Percentiles rank a stretch among this genome's conserved stretches.
These are phyloP conservation scores for Drosophila niveifrons DNA, from an alignment of 2,888 invertebrate species.

Conservation along the genomic window DNA sequence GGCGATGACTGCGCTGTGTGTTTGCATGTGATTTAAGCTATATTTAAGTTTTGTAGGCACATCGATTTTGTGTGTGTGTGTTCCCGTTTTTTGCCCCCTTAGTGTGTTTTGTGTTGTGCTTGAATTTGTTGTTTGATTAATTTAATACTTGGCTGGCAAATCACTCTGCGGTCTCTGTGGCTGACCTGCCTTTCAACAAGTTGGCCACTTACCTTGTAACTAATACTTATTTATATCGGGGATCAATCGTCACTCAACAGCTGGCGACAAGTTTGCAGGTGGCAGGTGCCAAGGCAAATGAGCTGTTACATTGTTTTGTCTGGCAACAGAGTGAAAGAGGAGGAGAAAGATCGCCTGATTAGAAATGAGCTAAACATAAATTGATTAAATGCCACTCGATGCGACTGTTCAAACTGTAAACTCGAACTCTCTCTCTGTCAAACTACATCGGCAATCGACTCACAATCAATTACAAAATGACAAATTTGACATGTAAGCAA, in stretches of 20 bases:
- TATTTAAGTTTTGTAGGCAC: constrained; percentile 60
- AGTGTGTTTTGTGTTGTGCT: constrained; percentile 18
- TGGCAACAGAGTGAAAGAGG: background rate
- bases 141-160: constrained; percentile 50
- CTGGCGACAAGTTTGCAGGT: constrained; percentile 19
- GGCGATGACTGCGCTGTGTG: constrained; percentile 4
- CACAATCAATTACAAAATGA: constrained; percentile 76
- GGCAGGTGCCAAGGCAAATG: constrained; percentile 47
- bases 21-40: constrained; percentile 51
- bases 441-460: constrained; percentile 47
- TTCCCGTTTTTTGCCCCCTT: background rate
- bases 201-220: constrained; percentile 62
- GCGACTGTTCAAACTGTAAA: constrained; percentile 14
- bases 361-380: constrained; percentile 60
- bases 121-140: constrained; percentile 28
- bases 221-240: constrained; percentile 54
- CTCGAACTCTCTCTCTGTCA: background rate
- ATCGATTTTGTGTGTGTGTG: constrained; percentile 9
- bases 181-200: constrained; percentile 70
- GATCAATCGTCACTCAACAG: constrained; percentile 24
- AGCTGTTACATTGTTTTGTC: constrained; percentile 15
- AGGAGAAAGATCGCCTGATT: constrained; percentile 27
- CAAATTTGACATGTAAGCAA: constrained; percentile 67
- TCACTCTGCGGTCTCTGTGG: constrained; percentile 59
- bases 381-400: constrained; percentile 73